These are phyloP conservation scores for Tiliacea citrago DNA, from an alignment of 2,888 invertebrate genomes.

Conservation along the genomic window DNA sequence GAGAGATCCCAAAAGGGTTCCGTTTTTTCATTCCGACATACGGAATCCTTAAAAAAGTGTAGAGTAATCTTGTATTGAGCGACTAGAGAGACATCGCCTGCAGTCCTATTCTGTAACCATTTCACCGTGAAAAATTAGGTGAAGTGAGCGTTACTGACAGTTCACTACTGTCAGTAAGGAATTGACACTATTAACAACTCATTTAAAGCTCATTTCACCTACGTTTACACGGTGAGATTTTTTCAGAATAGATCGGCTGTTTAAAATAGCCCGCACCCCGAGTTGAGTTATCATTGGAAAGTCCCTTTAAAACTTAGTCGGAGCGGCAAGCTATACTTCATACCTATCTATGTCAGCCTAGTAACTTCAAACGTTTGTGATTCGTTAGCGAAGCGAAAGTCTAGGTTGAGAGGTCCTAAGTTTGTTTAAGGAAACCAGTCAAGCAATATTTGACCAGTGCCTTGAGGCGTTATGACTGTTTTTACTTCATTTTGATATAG, in stretches of 20 bases:
- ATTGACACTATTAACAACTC: too few species aligned
- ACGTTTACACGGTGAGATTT: too few species aligned
- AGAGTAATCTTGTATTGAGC: neutral
- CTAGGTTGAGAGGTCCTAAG: neutral
- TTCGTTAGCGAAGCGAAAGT: neutral
- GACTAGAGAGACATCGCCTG: neutral
- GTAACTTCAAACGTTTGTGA: slow-evolving; percentile 19
- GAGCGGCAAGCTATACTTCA: neutral
- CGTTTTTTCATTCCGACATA: too few species aligned
- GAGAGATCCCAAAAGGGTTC: too few species aligned
- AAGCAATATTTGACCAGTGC: neutral
- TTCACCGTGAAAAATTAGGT: too few species aligned
- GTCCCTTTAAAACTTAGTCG: neutral
- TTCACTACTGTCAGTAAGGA: too few species aligned
- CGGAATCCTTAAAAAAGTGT: neutral
- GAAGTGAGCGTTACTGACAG: too few species aligned
- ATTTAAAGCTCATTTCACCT: too few species aligned
- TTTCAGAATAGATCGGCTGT: too few species aligned
- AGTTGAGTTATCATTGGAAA: slow-evolving; percentile 2
- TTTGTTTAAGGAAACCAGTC: neutral
- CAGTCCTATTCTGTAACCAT: too few species aligned
- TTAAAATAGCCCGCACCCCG: neutral
- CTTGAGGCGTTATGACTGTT: too few species aligned
- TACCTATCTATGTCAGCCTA: neutral
- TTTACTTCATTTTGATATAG: neutral